Evolutionary conservation across 2,888 invertebrate genomes (phyloP), one percentile per base, ranked within the genome.

Genomic region (Andrena flavipes): DNA sequence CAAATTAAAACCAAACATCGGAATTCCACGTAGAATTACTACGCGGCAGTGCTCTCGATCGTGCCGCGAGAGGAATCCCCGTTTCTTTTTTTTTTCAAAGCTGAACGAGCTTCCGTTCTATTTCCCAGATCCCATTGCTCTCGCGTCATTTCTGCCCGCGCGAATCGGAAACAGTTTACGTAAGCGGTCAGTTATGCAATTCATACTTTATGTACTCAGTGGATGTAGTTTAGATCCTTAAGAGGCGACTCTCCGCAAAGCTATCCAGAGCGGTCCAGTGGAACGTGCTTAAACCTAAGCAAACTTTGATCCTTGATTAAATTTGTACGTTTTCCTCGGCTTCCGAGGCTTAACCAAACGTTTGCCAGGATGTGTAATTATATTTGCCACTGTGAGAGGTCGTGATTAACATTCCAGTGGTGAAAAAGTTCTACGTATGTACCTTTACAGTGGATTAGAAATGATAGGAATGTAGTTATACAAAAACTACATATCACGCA

Each of bases 271-370:
- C 70, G 74, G 71, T 74, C 56, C 74, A 65, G 5, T 49, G 29
- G 54, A 63, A 70, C 63, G 67, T 67, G 82, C 82, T 75, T 68
- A 75, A 80, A 80, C 70, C 74, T 82, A 60, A 80, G 68, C 67
- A 80, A 82, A 80, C 80, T 75, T 82, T 75, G 80, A 82, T 80
- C 70, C 75, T 75, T 80, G 71, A 75, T 75, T 82, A 68, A 80
- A 82, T 80, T 80, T 80, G 56, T 75, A 80, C 67, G 80, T 80
- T 71, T 75, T 63, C 62, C 56, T 29, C 10, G 26, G 65, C 33
- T 54, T 23, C 20, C n/a, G 35, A 49, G 49, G 30, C 54, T 71
- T 67, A 42, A 16, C 48, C 65, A 70, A 80, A 80, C 74, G 62
- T 82, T 80, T 80, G 30, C 75, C 42, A 10, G 35, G 33, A 67